Percentiles rank a stretch among this genome's conserved stretches.
These are phyloP conservation scores for Artibeus lituratus DNA, from an alignment of 2,797 vertebrate species.

Conservation along the genomic window DNA sequence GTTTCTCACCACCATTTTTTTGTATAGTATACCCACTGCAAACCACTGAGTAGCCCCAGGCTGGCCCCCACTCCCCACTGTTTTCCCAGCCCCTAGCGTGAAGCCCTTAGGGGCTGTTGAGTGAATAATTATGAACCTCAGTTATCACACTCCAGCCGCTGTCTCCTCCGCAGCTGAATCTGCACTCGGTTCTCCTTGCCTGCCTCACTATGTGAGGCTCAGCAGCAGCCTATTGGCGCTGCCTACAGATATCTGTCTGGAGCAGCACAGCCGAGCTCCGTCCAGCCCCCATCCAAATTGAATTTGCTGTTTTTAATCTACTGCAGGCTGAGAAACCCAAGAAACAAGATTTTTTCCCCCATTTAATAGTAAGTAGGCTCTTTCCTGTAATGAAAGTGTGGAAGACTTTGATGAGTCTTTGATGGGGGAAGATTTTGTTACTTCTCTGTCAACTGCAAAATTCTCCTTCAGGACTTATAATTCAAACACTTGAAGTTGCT, in stretches of 20 bases:
- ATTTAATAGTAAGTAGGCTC: not conserved
- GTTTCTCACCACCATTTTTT: not conserved
- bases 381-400: not conserved
- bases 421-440: not conserved
- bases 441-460: not conserved
- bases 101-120: not conserved
- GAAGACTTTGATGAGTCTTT: not conserved
- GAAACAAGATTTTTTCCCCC: not conserved
- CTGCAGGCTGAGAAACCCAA: not conserved
- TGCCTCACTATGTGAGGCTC: not conserved
- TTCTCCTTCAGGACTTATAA: not conserved
- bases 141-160: not conserved
- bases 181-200: not conserved
- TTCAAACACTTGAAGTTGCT: not conserved
- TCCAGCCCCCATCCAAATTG: not conserved
- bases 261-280: not conserved
- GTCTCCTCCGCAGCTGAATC: not conserved
- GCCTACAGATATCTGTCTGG: not conserved
- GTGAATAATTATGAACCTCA: not conserved
- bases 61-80: not conserved
- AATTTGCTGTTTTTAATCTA: slow-evolving; percentile 24
- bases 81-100: not conserved
- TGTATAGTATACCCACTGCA: not conserved
- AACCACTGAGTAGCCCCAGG: not conserved
- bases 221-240: too few species aligned